phyloP scores from a whole-genome alignment of 1,140 invertebrate genomes.

The Cotesia vestalis region DNA sequence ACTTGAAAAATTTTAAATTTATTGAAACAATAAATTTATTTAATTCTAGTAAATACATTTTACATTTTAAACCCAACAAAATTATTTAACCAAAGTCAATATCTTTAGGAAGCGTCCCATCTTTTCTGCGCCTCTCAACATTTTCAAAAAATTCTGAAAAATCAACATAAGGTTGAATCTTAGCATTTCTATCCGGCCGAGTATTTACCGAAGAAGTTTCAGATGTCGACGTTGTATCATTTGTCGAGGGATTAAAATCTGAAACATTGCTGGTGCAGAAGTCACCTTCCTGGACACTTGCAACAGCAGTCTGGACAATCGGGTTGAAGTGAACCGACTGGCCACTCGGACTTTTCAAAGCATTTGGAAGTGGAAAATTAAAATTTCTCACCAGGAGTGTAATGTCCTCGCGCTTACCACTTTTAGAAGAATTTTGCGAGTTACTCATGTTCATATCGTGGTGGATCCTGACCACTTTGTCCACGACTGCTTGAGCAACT shows the following conservation, averaged over 20 bases:
- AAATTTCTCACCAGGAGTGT: constrained; percentile 88
- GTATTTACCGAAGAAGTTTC: constrained; percentile 62
- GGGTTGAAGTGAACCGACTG: constrained; percentile 70
- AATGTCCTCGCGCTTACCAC: constrained; percentile 77
- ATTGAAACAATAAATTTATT: too few relatives aligned
- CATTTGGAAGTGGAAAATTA: constrained; percentile 79
- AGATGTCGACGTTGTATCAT: constrained; percentile 58
- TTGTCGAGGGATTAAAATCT: constrained; percentile 54
- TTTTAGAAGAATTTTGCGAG: constrained; percentile 62
- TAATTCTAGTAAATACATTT: not conserved
- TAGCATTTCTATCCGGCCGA: constrained; percentile 68
- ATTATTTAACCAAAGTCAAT: constrained; percentile 58
- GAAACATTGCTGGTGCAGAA: constrained; percentile 51
- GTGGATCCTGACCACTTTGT: constrained; percentile 85
- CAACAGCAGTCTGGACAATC: constrained; percentile 66
- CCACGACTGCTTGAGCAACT: constrained; percentile 87
- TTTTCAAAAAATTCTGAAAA: constrained; percentile 84
- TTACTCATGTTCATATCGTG: constrained; percentile 81
- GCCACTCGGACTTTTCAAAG: constrained; percentile 66
- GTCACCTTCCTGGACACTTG: constrained; percentile 41
- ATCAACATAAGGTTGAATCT: constrained; percentile 84
- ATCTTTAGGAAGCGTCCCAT: constrained; percentile 69
- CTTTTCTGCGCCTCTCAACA: constrained; percentile 71
- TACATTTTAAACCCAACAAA: too few relatives aligned
- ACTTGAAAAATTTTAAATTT: too few relatives aligned